Evolutionary conservation across 2,888 invertebrate genomes (phyloP).

Genomic region (Endomychus coccineus): DNA sequence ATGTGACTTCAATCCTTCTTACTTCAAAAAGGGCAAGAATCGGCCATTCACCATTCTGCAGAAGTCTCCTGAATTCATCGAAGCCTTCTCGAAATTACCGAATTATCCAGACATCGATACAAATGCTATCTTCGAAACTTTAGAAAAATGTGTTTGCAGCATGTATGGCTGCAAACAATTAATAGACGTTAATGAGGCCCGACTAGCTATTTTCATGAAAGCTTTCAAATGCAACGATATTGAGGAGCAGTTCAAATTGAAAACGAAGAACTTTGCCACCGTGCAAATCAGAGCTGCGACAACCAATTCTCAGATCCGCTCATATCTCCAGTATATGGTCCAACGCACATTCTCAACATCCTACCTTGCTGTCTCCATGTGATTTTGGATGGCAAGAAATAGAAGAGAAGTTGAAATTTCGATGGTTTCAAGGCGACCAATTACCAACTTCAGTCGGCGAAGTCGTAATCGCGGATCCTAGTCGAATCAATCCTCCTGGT

Average conservation of each 20-base stretch:
- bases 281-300: slow-evolving; percentile 22
- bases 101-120: not conserved
- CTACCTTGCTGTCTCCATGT: slow-evolving; percentile 1
- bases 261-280: slow-evolving; percentile 18
- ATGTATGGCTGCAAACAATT: slow-evolving; percentile 17
- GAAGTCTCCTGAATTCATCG: slow-evolving; percentile 14
- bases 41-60: slow-evolving; percentile 19
- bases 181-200: slow-evolving; percentile 19
- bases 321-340: slow-evolving; percentile 3
- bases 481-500: not conserved
- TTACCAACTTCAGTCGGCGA: slow-evolving; percentile 2
- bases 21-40: slow-evolving; percentile 22
- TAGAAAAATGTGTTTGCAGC: slow-evolving; percentile 21
- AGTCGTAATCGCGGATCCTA: not conserved
- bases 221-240: slow-evolving; percentile 15
- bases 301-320: slow-evolving; percentile 13
- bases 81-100: slow-evolving; percentile 1
- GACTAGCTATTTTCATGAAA: slow-evolving; percentile 19
- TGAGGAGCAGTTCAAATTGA: slow-evolving; percentile 16
- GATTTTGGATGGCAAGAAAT: slow-evolving; percentile 1
- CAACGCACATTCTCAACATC: slow-evolving; percentile 1
- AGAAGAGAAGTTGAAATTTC: slow-evolving; percentile 2
- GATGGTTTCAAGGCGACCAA: slow-evolving; percentile 1
- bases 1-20: slow-evolving; percentile 27
- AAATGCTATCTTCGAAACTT: slow-evolving; percentile 11